phyloP scores from a whole-genome alignment of 2,797 vertebrate genomes.

The Gallirallus australis region DNA sequence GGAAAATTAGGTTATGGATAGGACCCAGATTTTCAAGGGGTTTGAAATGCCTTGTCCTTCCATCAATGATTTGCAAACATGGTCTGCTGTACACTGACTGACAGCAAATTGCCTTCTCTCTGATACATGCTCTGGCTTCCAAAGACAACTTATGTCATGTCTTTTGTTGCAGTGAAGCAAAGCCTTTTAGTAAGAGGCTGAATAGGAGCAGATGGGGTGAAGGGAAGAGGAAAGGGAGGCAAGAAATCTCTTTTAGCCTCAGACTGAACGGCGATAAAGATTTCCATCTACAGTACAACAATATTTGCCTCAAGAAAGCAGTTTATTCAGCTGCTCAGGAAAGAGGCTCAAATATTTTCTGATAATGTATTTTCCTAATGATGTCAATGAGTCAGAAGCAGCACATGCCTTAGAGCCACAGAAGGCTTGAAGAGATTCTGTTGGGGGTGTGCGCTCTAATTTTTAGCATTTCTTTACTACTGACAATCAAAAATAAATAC shows the following conservation, averaged over 20 bases:
- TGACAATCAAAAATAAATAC: not conserved
- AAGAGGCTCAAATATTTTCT: not conserved
- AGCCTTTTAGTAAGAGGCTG: not conserved
- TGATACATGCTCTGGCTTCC: not conserved
- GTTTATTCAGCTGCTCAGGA: slow-evolving; percentile 62
- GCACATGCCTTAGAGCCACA: not conserved
- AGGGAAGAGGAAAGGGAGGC: not conserved
- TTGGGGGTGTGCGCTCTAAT: not conserved
- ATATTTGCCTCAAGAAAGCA: slow-evolving; percentile 39
- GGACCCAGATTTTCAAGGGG: not conserved
- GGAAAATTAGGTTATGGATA: not conserved
- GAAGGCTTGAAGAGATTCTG: not conserved
- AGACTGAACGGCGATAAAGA: not conserved
- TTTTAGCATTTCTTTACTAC: not conserved
- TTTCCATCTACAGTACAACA: not conserved
- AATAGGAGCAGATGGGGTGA: not conserved
- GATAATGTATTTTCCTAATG: slow-evolving; percentile 5
- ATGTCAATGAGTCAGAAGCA: not conserved
- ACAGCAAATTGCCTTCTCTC: not conserved
- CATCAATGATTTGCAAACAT: not conserved
- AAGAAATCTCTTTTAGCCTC: slow-evolving; percentile 37
- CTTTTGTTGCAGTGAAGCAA: not conserved
- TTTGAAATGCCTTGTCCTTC: not conserved
- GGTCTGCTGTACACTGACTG: not conserved
- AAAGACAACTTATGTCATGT: not conserved